These are phyloP conservation scores for Chloroclystis v-ata DNA, from an alignment of 2,888 invertebrate species.

Conservation along the genomic window DNA sequence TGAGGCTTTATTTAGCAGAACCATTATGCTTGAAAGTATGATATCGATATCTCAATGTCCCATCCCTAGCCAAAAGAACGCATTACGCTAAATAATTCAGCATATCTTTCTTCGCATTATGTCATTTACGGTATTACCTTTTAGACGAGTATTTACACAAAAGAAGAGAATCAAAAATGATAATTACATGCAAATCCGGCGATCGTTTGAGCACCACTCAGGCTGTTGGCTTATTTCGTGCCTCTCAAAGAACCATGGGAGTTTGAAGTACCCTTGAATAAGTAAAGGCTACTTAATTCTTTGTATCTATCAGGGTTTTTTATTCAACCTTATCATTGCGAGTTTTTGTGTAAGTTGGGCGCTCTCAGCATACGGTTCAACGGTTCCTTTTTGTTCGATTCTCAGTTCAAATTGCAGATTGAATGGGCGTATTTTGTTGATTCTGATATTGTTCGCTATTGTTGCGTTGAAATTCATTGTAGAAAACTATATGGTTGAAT, in stretches of 20 bases:
- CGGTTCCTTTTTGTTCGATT: slow-evolving; percentile 9
- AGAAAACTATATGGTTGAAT: background rate
- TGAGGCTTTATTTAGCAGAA: too few relatives aligned
- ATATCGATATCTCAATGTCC: too few relatives aligned
- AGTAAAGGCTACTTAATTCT: slow-evolving; percentile 28
- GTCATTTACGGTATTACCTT: slow-evolving; percentile 75
- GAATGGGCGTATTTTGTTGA: slow-evolving; percentile 1
- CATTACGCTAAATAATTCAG: slow-evolving; percentile 76
- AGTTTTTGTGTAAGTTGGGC: slow-evolving; percentile 7
- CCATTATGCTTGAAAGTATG: too few relatives aligned
- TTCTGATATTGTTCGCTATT: background rate
- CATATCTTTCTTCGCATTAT: slow-evolving; percentile 73
- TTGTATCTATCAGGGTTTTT: slow-evolving; percentile 20
- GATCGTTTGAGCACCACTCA: slow-evolving; percentile 55
- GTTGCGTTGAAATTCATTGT: background rate
- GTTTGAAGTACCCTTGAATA: slow-evolving; percentile 34
- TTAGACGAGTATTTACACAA: slow-evolving; percentile 73
- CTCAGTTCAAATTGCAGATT: slow-evolving; percentile 9
- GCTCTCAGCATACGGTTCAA: slow-evolving; percentile 12
- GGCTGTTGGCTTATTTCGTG: slow-evolving; percentile 44
- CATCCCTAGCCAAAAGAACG: slow-evolving; percentile 44
- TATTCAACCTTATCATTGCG: slow-evolving; percentile 8
- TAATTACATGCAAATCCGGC: slow-evolving; percentile 76
- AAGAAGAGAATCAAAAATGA: slow-evolving; percentile 79
- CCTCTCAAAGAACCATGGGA: slow-evolving; percentile 32